Base-by-base conservation (phyloP, 2,888 invertebrate genomes). In the Cerceris rybyensis region DNA sequence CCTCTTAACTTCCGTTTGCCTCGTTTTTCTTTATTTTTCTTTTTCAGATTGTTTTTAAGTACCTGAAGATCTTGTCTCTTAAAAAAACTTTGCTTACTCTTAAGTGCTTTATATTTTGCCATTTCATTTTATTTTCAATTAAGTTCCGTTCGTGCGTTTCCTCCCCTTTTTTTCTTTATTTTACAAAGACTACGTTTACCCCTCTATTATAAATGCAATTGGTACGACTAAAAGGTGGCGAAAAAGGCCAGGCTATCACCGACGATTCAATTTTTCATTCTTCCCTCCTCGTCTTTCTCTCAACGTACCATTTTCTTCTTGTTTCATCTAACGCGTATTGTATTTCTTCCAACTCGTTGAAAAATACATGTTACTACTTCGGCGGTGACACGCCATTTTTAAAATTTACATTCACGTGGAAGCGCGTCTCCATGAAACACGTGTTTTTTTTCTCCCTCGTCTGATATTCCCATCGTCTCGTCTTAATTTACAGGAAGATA, bases 201-300 rank as follows among this genome's bases (percentile, higher is more conserved):
- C 79, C 69, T 83, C 84, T 87, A 83, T 88, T 82, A 88, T 91
- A 91, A 92, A 92, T 92, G 92, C 92, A 89, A 81, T 91, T 90
- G 92, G 92, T 92, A 92, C 91, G 91, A 92, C 91, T 90, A 90
- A 89, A 86, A 71, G 81, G 67, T 85, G 86, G 86, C 85, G 78
- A 78, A 85, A 83, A 83, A 88, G 87, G 88, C 89, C 88, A 86
- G 86, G 79, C 88, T 89, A 86, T 88, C 87, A 83, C 84, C 80
- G 86, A 87, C 84, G 87, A 88, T 86, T 82, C 71, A 85, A 83
- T 68, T 71, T 39, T 16, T 52, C 66, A 9, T 1, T 54, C 52
- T 49, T 61, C 60, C 14, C 7, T 64, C 7, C 42, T 17, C 13
- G 11, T 43, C 50, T n/a, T 43, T 41, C 64, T 63, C 75, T 85